Base-by-base conservation (phyloP, 92 coral and sea anemone species). In the Chrysogorgia sp. region DNA sequence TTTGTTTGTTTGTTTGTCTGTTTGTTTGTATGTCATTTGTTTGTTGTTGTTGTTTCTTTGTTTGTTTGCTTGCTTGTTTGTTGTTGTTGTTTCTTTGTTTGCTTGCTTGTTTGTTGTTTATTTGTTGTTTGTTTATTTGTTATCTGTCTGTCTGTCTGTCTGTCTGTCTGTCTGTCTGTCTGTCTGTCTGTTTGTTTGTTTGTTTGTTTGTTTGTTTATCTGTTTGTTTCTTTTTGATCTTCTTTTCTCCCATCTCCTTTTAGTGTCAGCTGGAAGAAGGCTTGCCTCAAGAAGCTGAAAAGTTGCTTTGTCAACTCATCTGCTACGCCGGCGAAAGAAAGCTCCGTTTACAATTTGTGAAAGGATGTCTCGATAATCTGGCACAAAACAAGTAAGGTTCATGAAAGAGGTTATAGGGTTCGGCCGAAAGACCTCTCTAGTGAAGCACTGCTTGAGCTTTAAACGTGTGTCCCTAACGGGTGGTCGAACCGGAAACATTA, bases 321-420 rank as follows among this genome's bases (percentile, higher is more conserved):
- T 96, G 99, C 61, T 96, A 89, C 71, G 92, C 91, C 31, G 99
- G 99, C 30, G 97, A 96, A 53, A 96, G 89, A 84, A 91, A 88
- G 58, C 88, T 96, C 58, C 87, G 99, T 25, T 88, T 96, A 94
- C 90, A 88, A 69, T 96, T 96, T 28, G 89, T 96, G 33, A 96
- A 96, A 77, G 99, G 99, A 21, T 96, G 99, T 63, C 76, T 96
- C 49, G 86, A 86, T 23, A 96, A 96, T 76, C 85, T 96, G 34
- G 90, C 97, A 10, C 86, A 90, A 37, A 88, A 96, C 88, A 96
- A 90, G 99, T 96, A 84, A 43, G 87, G 26, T 31, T 49, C 4
- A 37, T 4, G 6, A 4, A 37, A 37, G 10, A 37, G 6, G 10
- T 4, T 37, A 37, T 37, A 4, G 43, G 10, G n/a, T n/a, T n/a